Percentiles rank a stretch among this genome's conserved stretches.
phyloP scores from a whole-genome alignment of 2,113 vertebrate species.

The Spermophilus dauricus region DNA sequence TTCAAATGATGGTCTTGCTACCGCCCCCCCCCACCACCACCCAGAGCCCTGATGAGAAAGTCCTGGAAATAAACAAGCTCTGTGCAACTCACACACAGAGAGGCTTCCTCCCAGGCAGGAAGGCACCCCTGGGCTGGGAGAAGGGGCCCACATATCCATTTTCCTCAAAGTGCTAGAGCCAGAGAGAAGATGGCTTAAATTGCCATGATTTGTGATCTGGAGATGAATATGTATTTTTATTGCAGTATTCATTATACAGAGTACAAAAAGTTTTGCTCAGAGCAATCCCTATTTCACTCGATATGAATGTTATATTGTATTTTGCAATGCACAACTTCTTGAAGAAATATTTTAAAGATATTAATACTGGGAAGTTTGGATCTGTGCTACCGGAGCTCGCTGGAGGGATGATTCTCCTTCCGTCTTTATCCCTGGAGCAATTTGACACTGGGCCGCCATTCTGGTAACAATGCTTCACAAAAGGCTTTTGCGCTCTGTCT shows the following conservation, averaged over 20 bases:
- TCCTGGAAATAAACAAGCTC: constrained; percentile 51
- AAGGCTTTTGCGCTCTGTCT: background rate
- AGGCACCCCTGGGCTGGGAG: background rate
- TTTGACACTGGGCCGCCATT: constrained; percentile 14
- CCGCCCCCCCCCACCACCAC: background rate
- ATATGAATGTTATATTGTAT: constrained; percentile 43
- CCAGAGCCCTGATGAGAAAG: constrained; percentile 43
- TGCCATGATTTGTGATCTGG: constrained; percentile 65
- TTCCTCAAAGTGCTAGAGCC: constrained; percentile 14
- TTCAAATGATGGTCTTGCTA: constrained; percentile 50
- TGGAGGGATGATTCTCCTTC: background rate
- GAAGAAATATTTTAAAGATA: constrained; percentile 65
- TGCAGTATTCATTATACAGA: constrained; percentile 59
- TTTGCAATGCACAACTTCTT: constrained; percentile 50
- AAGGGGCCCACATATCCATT: background rate
- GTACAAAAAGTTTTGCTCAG: constrained; percentile 67
- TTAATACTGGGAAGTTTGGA: constrained; percentile 37
- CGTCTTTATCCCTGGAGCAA: constrained; percentile 30
- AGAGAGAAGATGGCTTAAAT: constrained; percentile 52
- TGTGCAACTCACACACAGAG: background rate
- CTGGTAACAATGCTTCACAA: background rate
- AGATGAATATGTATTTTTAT: constrained; percentile 76
- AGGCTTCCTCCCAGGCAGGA: background rate
- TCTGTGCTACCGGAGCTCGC: background rate
- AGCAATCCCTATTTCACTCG: constrained; percentile 38